A percentile compares a stretch with the other conserved stretches of the same genome.
Conservation (phyloP, 2,888 invertebrate genomes). For the Drosophila demipolita region DNA sequence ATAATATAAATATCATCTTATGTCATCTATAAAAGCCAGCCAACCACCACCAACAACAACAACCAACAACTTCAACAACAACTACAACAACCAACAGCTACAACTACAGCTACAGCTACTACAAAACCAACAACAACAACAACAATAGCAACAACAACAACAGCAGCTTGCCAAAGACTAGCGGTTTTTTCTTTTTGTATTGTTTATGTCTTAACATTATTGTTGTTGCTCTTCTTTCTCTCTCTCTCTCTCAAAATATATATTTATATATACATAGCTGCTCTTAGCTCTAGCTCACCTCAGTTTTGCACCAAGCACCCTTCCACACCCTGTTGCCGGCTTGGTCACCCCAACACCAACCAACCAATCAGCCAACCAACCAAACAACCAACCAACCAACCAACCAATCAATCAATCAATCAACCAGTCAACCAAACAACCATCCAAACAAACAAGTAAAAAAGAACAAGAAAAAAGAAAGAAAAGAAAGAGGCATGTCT, state of each 20-base stretch:
- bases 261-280: slow-evolving; percentile 14
- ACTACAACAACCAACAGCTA: slow-evolving; percentile 23
- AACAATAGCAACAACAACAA: slow-evolving; percentile 17
- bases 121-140: slow-evolving; percentile 20
- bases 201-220: slow-evolving; percentile 21
- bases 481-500: slow-evolving; percentile 21
- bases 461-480: not conserved
- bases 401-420: not conserved
- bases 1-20: slow-evolving; percentile 40
- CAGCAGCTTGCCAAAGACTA: slow-evolving; percentile 27
- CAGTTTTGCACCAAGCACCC: slow-evolving; percentile 30
- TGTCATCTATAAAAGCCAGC: slow-evolving; percentile 59
- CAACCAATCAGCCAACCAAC: slow-evolving; percentile 11
- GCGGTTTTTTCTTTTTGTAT: slow-evolving; percentile 15
- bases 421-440: slow-evolving; percentile 5
- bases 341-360: slow-evolving; percentile 15
- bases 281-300: slow-evolving; percentile 28
- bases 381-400: not conserved
- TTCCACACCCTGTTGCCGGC: slow-evolving; percentile 13
- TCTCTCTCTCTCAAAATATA: slow-evolving; percentile 6
- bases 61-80: slow-evolving; percentile 27
- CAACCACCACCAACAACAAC: slow-evolving; percentile 43
- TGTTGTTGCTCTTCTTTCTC: slow-evolving; percentile 30
- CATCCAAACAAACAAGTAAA: slow-evolving; percentile 11
- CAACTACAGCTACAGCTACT: slow-evolving; percentile 25